A percentile compares a stretch with the other conserved stretches of the same genome.
phyloP scores from a whole-genome alignment of 2,113 vertebrate species.

The Pterocles burchelli region DNA sequence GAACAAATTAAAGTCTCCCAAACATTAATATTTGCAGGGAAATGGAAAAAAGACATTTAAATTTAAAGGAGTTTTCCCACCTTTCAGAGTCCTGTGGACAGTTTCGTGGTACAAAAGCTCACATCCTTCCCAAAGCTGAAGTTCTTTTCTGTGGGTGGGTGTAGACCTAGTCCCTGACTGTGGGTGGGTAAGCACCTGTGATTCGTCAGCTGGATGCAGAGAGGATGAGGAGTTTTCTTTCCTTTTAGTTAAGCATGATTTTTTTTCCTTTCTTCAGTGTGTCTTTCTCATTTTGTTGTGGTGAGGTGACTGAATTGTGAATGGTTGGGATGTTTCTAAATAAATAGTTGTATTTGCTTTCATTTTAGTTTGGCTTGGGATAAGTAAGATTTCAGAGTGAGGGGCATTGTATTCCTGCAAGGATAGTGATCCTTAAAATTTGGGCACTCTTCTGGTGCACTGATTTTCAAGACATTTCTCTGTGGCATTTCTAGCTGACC shows the following conservation, averaged over 20 bases:
- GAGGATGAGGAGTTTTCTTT: neutral
- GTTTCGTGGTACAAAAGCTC: neutral
- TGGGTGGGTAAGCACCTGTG: neutral
- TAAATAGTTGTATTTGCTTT: neutral
- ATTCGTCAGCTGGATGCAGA: neutral
- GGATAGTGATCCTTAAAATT: neutral
- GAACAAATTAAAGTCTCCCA: neutral
- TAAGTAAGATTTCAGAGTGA: neutral
- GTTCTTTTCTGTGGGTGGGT: neutral
- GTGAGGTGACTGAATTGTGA: neutral
- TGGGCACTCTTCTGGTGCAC: neutral
- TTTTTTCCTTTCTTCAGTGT: neutral
- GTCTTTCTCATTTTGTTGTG: neutral
- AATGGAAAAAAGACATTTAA: neutral
- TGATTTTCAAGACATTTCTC: neutral
- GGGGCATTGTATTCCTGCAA: neutral
- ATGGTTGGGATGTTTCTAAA: neutral
- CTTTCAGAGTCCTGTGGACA: neutral
- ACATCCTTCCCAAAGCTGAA: neutral
- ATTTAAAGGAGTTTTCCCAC: neutral
- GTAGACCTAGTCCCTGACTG: neutral
- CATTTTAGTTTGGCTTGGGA: neutral
- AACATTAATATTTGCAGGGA: neutral
- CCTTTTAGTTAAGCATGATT: neutral
- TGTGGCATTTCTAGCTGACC: neutral